Conservation (phyloP, 1,140 invertebrate genomes). For the Parasteatoda tepidariorum region DNA sequence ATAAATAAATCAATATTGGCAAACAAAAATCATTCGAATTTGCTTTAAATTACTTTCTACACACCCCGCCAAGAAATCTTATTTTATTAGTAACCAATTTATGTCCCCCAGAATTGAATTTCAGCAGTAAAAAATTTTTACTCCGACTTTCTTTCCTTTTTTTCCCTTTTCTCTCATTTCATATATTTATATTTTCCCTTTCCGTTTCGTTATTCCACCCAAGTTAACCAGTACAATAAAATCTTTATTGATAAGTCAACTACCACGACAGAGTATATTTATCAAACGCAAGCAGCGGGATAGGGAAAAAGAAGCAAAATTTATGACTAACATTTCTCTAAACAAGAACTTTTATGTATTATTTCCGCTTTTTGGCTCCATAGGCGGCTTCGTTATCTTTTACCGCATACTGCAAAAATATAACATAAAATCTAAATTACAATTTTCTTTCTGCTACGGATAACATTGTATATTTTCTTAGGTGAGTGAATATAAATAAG, state of each 20-base stretch:
- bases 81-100: neutral
- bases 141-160: neutral
- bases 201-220: neutral
- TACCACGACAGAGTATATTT: neutral
- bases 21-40: no score
- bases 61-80: no score
- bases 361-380: neutral
- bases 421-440: no score
- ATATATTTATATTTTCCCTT: no score
- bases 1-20: no score
- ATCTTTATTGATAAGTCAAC: neutral
- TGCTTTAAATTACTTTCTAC: no score
- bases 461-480: no score
- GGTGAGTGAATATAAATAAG: no score
- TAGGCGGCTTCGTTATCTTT: no score
- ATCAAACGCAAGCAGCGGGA: neutral
- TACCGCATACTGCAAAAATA: no score
- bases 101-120: neutral
- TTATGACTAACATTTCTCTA: neutral
- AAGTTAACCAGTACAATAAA: neutral
- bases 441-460: no score
- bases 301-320: neutral
- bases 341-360: neutral
- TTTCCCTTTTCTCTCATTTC: neutral
- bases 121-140: neutral